Evolutionary conservation across 2,113 vertebrate genomes (phyloP), one percentile per base, ranked within the genome.

Genomic region (Antennarius striatus): DNA sequence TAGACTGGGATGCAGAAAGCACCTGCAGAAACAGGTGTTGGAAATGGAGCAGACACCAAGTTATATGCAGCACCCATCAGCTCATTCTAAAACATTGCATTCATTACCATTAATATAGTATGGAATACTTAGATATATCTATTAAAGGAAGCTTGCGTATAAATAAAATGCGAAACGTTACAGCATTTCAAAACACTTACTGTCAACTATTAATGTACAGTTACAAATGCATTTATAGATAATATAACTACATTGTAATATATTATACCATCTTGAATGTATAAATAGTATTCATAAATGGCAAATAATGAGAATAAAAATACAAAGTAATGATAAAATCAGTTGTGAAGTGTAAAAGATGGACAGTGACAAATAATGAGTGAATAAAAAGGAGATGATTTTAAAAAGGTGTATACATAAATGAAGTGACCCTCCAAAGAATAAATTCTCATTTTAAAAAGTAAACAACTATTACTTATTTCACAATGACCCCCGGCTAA

Each of bases 1-100:
- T 95, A 97, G 48, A 97, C 15, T 0, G 96, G 95, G 56, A 95
- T 95, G 57, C 94, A 94, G 81, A 96, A 93, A 0, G 28, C 82
- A 68, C 96, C 95, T 97, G 62, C 13, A 77, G 6, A 70, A 8
- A 66, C n/a, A 61, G 10, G n/a, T 2, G 10, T 46, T 47, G 12
- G 40, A 50, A 63, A 17, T 0, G 1, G 1, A 36, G 32, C 45
- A 67, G 14, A 70, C 15, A 32, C 1, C 4, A 65, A 50, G 22
- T n/a, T 1, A 54, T 17, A 17, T 12, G 47, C 22, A 15, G 22
- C 6, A 14, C 3, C 6, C 4, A 7, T 36, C 32, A 36, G 32
- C 32, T 4, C 7, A 6, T 32, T 16, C 6, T 49, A 49, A 16
- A 14, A 60, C 22, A 22, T 22, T 22, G 14, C 9, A 32, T 47